phyloP scores from a whole-genome alignment of 1,140 invertebrate genomes.

The Lycorma delicatula region DNA sequence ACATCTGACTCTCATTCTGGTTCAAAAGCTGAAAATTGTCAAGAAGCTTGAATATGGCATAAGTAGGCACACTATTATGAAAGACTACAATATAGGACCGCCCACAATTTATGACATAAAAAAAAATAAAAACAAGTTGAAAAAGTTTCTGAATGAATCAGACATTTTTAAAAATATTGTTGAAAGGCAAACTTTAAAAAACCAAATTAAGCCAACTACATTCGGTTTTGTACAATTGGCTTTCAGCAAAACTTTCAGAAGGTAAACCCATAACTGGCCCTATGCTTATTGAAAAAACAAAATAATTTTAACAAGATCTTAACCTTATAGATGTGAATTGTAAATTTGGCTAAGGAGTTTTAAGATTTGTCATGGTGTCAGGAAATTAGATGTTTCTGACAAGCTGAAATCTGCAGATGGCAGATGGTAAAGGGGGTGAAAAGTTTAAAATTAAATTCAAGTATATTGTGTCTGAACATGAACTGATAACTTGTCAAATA shows the following conservation, averaged over 20 bases:
- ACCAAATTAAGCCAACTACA: constrained; percentile 8
- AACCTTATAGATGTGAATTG: constrained; percentile 1
- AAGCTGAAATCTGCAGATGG: background rate
- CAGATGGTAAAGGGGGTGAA: background rate
- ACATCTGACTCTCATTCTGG: background rate
- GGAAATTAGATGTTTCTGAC: constrained; percentile 9
- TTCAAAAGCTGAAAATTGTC: constrained; percentile 9
- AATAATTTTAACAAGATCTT: constrained; percentile 3
- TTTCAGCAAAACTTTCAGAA: constrained; percentile 12
- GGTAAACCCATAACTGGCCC: constrained; percentile 13
- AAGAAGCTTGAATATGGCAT: background rate
- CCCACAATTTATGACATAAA: constrained; percentile 13
- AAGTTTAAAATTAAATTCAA: background rate
- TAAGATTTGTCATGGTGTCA: constrained; percentile 11
- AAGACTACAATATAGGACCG: constrained; percentile 10
- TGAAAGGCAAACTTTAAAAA: constrained; percentile 12
- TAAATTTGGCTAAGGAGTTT: constrained; percentile 10
- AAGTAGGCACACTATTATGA: constrained; percentile 5
- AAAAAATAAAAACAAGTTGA: constrained; percentile 5
- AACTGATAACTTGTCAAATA: background rate
- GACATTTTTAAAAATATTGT: background rate
- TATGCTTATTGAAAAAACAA: constrained; percentile 14
- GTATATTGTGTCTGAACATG: background rate
- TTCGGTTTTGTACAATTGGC: constrained; percentile 14
- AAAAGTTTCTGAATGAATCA: background rate